Conservation (phyloP, 2,797 vertebrate species). For the Gymnothorax reevesii region DNA sequence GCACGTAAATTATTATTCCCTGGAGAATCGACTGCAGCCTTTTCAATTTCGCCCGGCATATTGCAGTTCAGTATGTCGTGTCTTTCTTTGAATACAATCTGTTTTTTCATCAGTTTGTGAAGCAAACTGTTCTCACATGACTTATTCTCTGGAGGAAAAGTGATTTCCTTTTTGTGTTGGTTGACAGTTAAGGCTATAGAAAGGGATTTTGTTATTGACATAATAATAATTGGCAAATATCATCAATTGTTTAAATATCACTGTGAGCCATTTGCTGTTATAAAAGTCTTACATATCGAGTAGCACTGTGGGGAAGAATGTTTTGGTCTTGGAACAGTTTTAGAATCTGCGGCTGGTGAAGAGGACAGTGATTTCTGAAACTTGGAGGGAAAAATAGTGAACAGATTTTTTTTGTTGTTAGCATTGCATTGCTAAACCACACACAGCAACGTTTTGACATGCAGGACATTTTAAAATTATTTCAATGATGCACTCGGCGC, state of each 20-base stretch:
- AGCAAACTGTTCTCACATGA: not conserved
- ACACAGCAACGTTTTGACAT: not conserved
- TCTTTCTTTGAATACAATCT: not conserved
- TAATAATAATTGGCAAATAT: not conserved
- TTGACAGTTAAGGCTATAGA: not conserved
- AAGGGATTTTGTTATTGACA: not conserved
- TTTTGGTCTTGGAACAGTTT: not conserved
- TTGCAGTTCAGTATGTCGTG: not conserved
- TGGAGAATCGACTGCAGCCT: not conserved
- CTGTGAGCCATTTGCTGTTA: not conserved
- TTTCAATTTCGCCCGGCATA: not conserved
- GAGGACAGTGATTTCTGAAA: not conserved
- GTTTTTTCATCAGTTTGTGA: not conserved
- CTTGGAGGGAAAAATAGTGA: not conserved
- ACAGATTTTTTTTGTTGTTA: not conserved
- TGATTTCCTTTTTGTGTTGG: not conserved
- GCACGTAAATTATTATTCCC: not conserved
- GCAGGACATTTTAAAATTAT: not conserved
- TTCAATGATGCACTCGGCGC: not conserved
- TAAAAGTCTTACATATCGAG: not conserved
- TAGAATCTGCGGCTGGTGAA: not conserved
- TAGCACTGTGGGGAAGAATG: not conserved
- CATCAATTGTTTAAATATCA: not conserved
- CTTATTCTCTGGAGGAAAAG: not conserved
- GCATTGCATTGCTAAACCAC: not conserved